A percentile compares a stretch with the other conserved stretches of the same genome.
Evolutionary conservation across 2,113 vertebrate species (phyloP).

Genomic region (Neolamprologus modestus): DNA sequence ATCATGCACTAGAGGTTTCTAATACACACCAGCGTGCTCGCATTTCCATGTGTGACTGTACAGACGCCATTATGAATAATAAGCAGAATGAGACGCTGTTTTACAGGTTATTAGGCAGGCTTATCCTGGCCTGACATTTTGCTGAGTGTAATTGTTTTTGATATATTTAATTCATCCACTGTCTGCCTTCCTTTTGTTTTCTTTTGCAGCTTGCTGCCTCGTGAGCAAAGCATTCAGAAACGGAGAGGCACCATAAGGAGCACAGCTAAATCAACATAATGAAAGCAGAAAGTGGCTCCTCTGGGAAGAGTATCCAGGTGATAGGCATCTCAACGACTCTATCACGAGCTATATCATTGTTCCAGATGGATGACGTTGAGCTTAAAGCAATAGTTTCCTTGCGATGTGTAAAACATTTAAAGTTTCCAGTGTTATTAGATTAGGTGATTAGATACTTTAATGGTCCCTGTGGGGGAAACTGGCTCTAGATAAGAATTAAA

Average conservation of each 20-base stretch:
- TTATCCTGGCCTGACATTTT: conserved; percentile 36
- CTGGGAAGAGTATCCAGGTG: conserved; percentile 6
- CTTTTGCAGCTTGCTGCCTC: background rate
- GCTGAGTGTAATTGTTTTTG: conserved; percentile 50
- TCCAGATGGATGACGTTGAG: conserved; percentile 14
- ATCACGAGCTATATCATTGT: background rate
- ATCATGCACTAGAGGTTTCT: background rate
- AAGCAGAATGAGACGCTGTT: conserved; percentile 37
- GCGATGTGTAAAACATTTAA: background rate
- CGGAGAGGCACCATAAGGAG: background rate
- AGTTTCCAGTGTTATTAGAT: conserved; percentile 34
- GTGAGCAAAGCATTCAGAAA: conserved; percentile 4
- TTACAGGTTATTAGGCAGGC: conserved; percentile 61
- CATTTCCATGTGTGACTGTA: background rate
- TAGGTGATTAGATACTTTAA: conserved; percentile 35
- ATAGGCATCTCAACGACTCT: conserved; percentile 19
- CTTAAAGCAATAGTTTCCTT: conserved; percentile 18
- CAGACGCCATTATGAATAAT: conserved; percentile 19
- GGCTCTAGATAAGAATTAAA: background rate
- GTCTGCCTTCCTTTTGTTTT: conserved; percentile 13
- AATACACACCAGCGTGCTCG: background rate
- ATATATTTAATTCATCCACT: conserved; percentile 47
- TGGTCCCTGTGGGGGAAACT: conserved; percentile 5
- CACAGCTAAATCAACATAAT: conserved; percentile 25
- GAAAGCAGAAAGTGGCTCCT: conserved; percentile 16